Evolutionary conservation across 2,797 vertebrate genomes (phyloP), one percentile per base, ranked within the genome.

Genomic region (Scleropages formosus): DNA sequence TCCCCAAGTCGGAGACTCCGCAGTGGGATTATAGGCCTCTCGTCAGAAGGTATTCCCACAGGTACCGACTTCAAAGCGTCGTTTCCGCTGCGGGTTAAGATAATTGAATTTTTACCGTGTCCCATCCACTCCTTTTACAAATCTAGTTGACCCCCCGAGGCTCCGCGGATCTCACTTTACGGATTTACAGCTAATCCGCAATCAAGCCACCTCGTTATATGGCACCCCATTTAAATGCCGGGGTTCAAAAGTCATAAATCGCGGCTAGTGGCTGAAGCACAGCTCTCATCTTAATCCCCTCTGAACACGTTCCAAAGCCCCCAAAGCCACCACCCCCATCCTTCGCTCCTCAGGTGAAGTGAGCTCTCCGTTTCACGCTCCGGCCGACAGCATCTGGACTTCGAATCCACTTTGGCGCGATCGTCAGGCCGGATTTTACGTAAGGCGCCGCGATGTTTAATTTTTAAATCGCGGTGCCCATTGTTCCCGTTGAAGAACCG

Each of bases 381-480:
- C n/a, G n/a, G n/a, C n/a, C n/a, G n/a, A n/a, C 49, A 53, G 10
- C 49, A 53, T 53, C 10, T 53, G 49, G 49, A 53, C 12, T 31
- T 66, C 8, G 44, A 66, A 26, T n/a, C n/a, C n/a, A 8, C 8
- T 12, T 20, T 44, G 16, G n/a, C 44, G 16, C 31, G 4, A 4
- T 24, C 63, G 4, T 24, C 16, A 8, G 61, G 63, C 6, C 16
- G 61, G 16, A 63, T 60, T 44, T 72, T 59, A n/a, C 26, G 20
- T 60, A 39, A 44, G 70, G 18, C 39, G 56, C 56, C 9, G 39
- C 22, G 16, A 60, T 60, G 56, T 59, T 72, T 27, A 18, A 12
- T 44, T 27, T 67, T 75, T 68, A 58, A 58, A 75, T 58, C 4
- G 15, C n/a, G 53, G 11, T 74, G 61, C 56, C 24, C 74, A 65